A percentile compares a stretch with the other conserved stretches of the same genome.
These are phyloP conservation scores for Tolmerus cingulatus DNA, from an alignment of 2,888 invertebrate genomes.

Conservation along the genomic window DNA sequence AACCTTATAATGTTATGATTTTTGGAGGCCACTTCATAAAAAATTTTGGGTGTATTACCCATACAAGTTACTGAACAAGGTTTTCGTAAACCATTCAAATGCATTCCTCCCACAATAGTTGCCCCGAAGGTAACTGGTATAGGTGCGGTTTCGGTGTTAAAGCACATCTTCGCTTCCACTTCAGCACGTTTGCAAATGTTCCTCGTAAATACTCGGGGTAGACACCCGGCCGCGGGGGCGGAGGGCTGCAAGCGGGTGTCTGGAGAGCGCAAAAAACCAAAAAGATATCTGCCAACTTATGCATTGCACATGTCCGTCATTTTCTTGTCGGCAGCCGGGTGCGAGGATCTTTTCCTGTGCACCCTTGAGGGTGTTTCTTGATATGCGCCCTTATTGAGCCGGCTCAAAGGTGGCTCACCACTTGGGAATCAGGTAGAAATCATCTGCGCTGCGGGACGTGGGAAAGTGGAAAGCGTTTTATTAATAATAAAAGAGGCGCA, in stretches of 20 bases:
- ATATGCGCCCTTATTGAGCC: background rate
- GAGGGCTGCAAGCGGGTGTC: background rate
- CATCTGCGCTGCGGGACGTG: background rate
- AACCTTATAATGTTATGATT: no score
- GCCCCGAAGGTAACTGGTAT: background rate
- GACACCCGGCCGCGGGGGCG: background rate
- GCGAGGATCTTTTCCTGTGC: background rate
- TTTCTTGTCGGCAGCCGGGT: background rate
- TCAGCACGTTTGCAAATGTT: slow-evolving; percentile 1
- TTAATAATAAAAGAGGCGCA: background rate
- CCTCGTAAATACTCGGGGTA: background rate
- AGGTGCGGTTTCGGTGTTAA: background rate
- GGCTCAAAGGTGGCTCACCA: background rate
- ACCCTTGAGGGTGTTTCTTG: slow-evolving; percentile 11
- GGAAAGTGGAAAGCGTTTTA: background rate
- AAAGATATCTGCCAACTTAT: background rate
- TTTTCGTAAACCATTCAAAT: background rate
- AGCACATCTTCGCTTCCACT: background rate
- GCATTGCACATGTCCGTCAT: slow-evolving; percentile 13
- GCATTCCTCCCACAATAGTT: background rate
- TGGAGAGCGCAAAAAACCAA: background rate
- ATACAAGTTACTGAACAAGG: background rate
- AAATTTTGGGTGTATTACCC: no score
- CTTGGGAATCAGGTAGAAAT: slow-evolving; percentile 10
- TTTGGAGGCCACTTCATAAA: no score